Evolutionary conservation across 2,797 vertebrate genomes (phyloP).

Genomic region (Gymnothorax javanicus): DNA sequence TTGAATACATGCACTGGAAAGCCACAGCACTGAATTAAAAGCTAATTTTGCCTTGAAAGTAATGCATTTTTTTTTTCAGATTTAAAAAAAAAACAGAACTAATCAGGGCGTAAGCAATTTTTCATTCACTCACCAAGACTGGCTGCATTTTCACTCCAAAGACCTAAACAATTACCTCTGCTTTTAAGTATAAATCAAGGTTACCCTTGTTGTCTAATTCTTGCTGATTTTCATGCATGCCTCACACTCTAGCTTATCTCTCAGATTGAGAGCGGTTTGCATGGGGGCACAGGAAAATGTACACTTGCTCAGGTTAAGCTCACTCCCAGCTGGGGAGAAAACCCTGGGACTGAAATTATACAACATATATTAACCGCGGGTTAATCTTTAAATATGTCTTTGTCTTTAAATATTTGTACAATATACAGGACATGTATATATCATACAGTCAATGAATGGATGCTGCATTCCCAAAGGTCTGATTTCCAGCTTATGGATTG

Average conservation of each 20-base stretch:
- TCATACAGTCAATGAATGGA: not conserved
- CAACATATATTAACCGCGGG: no score
- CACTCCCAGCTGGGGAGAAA: no score
- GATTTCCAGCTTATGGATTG: not conserved
- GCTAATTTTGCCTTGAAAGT: not conserved
- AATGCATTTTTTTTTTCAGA: not conserved
- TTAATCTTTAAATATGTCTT: no score
- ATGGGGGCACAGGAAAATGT: no score
- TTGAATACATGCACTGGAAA: not conserved
- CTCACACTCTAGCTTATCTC: no score
- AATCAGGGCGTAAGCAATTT: not conserved
- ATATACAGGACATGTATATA: not conserved
- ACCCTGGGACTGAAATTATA: no score
- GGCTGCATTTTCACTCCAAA: not conserved
- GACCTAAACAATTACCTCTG: not conserved
- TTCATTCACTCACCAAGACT: not conserved
- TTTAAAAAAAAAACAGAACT: not conserved
- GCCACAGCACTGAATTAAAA: not conserved
- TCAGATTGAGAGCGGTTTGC: no score
- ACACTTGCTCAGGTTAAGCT: no score
- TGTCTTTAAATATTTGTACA: not conserved
- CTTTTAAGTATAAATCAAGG: not conserved
- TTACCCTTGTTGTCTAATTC: not conserved
- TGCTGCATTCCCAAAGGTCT: not conserved
- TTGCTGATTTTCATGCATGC: not conserved